A percentile compares a stretch with the other conserved stretches of the same genome.
Evolutionary conservation across 2,113 vertebrate species (phyloP).

Genomic region (Furnarius figulus): DNA sequence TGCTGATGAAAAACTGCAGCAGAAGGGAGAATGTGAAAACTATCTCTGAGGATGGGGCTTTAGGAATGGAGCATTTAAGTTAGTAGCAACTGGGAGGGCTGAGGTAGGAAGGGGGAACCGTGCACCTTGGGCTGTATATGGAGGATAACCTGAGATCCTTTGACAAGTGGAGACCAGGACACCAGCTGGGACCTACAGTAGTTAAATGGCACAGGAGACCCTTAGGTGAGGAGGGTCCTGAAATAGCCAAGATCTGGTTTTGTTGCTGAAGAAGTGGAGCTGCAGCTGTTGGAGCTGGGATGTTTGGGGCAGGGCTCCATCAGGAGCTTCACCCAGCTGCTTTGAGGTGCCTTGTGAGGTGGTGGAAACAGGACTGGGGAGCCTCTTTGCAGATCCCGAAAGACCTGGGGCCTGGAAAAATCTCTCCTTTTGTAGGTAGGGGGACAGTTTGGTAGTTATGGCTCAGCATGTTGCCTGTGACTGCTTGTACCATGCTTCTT

Average conservation of each 20-base stretch:
- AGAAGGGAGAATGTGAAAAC: not conserved
- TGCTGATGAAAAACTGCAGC: not conserved
- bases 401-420: not conserved
- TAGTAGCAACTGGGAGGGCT: not conserved
- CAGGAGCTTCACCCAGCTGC: not conserved
- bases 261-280: not conserved
- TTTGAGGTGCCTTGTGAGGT: not conserved
- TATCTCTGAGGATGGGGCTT: not conserved
- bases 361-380: not conserved
- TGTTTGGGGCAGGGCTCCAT: rapidly evolving
- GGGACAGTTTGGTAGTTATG: not conserved
- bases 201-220: not conserved
- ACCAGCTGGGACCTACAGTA: not conserved
- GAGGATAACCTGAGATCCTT: not conserved
- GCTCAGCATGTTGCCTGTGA: not conserved
- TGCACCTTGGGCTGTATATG: rapidly evolving
- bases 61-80: not conserved
- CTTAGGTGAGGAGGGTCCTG: not conserved
- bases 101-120: not conserved
- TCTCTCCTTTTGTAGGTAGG: not conserved
- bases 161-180: not conserved
- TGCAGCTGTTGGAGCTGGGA: not conserved
- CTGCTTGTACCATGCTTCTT: not conserved
- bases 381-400: not conserved
- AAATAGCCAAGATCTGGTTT: not conserved